phyloP scores from a whole-genome alignment of 1,140 invertebrate genomes.

The Mycetomoellerius zeteki region DNA sequence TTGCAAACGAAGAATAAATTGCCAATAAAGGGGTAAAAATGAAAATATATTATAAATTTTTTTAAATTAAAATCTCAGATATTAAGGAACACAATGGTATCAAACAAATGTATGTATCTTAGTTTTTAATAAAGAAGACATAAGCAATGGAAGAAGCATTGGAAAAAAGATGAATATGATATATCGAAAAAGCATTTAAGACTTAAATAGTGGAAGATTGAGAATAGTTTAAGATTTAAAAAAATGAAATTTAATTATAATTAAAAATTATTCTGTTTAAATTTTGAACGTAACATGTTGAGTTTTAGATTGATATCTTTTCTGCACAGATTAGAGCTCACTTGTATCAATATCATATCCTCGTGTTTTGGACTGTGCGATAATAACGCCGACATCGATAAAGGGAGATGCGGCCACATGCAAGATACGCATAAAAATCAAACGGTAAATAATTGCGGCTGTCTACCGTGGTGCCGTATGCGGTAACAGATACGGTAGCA shows the following conservation, averaged over 20 bases:
- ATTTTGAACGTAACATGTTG: neutral
- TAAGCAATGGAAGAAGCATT: too few relatives aligned
- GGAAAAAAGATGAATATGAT: too few relatives aligned
- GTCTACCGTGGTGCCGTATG: slow-evolving; percentile 15
- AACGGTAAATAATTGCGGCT: slow-evolving; percentile 71
- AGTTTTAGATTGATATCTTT: neutral
- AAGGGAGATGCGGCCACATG: slow-evolving; percentile 14
- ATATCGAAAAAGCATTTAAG: too few relatives aligned
- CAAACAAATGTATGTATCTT: too few relatives aligned
- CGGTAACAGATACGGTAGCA: slow-evolving; percentile 69
- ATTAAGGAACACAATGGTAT: too few relatives aligned
- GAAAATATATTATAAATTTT: too few relatives aligned
- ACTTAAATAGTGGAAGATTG: neutral
- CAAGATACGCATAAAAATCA: slow-evolving; percentile 63
- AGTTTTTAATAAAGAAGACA: too few relatives aligned
- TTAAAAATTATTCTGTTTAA: neutral
- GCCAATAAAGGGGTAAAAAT: too few relatives aligned
- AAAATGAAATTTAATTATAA: neutral
- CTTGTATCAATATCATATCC: neutral
- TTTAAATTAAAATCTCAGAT: too few relatives aligned
- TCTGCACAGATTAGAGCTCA: neutral
- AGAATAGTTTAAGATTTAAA: neutral
- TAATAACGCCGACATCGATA: slow-evolving; percentile 42
- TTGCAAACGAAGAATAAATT: too few relatives aligned
- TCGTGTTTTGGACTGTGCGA: slow-evolving; percentile 12